A percentile compares a stretch with the other conserved stretches of the same genome.
Conservation (phyloP, 2,888 invertebrate genomes). For the Resseliella maxima region DNA sequence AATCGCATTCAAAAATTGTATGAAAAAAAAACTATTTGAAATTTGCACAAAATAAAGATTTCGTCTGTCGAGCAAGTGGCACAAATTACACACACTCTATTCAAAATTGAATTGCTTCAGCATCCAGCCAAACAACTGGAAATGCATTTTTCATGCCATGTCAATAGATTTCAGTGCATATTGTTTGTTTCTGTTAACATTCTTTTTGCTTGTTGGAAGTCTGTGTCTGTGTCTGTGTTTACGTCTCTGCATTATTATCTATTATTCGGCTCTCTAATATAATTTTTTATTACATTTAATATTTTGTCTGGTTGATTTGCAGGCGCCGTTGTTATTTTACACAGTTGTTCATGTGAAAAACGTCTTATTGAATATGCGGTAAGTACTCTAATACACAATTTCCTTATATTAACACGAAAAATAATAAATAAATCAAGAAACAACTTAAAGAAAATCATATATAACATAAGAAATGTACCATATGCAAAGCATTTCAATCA, state of each 20-base stretch:
- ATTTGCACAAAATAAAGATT: constrained; percentile 12
- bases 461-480: not conserved
- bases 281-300: not conserved
- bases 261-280: not conserved
- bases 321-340: constrained; percentile 53
- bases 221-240: too few species aligned
- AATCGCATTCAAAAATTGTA: not conserved
- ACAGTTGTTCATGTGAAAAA: constrained; percentile 55
- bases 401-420: not conserved
- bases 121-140: constrained; percentile 5
- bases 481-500: constrained; percentile 45
- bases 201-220: not conserved
- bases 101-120: not conserved
- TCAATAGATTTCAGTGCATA: constrained; percentile 42
- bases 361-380: constrained; percentile 55
- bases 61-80: not conserved
- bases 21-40: not conserved
- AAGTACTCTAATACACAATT: not conserved
- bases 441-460: too few species aligned
- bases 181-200: too few species aligned
- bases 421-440: too few species aligned
- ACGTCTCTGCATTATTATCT: not conserved
- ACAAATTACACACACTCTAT: constrained; percentile 25
- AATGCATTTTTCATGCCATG: constrained; percentile 41
- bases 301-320: not conserved